Base-by-base conservation (phyloP, 2,113 vertebrate species). In the Dasypus novemcinctus region DNA sequence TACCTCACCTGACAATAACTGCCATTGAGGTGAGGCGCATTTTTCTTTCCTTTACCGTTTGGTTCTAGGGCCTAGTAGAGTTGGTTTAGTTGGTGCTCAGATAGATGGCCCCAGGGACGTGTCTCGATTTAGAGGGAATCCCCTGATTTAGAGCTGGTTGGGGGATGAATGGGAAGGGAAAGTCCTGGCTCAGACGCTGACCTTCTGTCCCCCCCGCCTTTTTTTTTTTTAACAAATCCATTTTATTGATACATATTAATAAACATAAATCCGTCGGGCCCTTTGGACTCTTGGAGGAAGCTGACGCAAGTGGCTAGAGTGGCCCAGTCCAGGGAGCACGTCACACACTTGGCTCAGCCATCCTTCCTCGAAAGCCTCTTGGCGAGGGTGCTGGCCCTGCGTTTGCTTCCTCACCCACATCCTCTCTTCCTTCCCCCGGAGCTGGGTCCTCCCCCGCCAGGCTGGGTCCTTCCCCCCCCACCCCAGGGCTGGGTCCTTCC, bases 101-200 rank as follows among this genome's bases (percentile, higher is more conserved):
- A 23, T 13, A 7, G 2, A 0, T 0, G 9, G 4, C 4, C 25
- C 0, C 12, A 2, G 41, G 46, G 46, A 9, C 84, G 31, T n/a
- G 41, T 25, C 27, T 43, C 9, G 72, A 52, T 49, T 49, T 49
- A 49, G 46, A 49, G 43, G 46, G 8, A 5, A 49, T 49, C 46
- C 8, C 46, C 46, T 49, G 46, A 49, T 7, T 49, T 49, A 7
- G 11, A 14, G 25, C 2, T 15, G 54, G 23, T 3, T 4, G 63
- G 3, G 0, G 3, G 7, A 36, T 14, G 29, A 18, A 7, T 1
- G 43, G 23, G n/a, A 52, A 41, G 0, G 36, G 14, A 6, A 14
- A 27, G 2, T 14, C 2, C 0, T 1, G 57, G 2, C 33, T 3
- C 7, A 9, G 5, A 12, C 63, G 10, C 14, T 21, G 25, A 20